Base-by-base conservation (phyloP, 2,888 invertebrate genomes). In the Minunthozetes semirufus region DNA sequence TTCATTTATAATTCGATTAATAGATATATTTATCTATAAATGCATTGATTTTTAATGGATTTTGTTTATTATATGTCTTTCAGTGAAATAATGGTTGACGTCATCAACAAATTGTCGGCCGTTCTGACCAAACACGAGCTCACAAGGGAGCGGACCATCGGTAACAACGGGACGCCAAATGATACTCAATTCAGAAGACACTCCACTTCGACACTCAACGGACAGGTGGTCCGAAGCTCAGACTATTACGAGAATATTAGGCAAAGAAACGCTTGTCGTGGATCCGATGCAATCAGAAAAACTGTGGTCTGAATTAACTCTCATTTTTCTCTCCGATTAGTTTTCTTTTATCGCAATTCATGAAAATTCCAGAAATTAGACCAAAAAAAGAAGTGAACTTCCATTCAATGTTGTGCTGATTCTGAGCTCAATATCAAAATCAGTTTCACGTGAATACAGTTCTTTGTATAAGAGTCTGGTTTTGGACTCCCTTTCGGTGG, bases 41-140 rank as follows among this genome's bases (percentile, higher is more conserved):
- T 72, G n/a, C 38, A 33, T 33, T 53, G 17, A 53, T 50, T 15
- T n/a, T 53, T n/a, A 53, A 53, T 17, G 5, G 5, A 6, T 53
- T 53, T 17, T 17, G 8, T 53, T 19, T 6, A 6, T n/a, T 53
- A n/a, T n/a, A n/a, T n/a, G n/a, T 59, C 15, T 22, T 22, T 59
- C 15, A 59, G 59, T 15, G 22, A 9, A 59, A 59, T 59, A 59
- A 59, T 59, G 59, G 59, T 59, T 27, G 59, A 59, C 59, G 27
- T 59, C 25, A 59, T 59, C 59, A 59, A 22, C 59, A 59, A 59
- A 59, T 22, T 22, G 59, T 22, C 59, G 5, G 25, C 22, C 2
- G 22, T 59, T 17, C 27, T 22, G 9, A 59, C 19, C 27, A 59
- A 22, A 59, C 22, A 6, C 19, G 59, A 59, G 8, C 22, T 59